Base-by-base conservation (phyloP, 1,140 invertebrate genomes). In the Halictus rubicundus region DNA sequence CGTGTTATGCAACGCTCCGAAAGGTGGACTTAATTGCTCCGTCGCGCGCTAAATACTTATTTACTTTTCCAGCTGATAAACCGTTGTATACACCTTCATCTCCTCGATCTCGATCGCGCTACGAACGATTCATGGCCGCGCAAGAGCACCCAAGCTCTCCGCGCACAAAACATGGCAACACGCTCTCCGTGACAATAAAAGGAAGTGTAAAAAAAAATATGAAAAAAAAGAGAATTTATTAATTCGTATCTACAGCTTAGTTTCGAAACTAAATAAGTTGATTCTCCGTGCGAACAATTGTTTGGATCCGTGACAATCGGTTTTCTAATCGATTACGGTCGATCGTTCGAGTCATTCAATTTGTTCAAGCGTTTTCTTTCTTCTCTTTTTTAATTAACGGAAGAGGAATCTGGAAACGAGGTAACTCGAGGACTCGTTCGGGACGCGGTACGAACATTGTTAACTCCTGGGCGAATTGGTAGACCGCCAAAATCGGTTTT, bases 31-130 rank as follows among this genome's bases (percentile, higher is more conserved):
- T 14, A 46, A 46, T 12, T 10, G 39, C n/a, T 23, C 12, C 23
- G 39, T 12, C 64, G 14, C 23, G 64, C 21, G 64, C 39, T 25
- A 65, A 42, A 16, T 12, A 14, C 63, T 65, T 66, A 66, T 66
- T 39, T 66, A 66, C 64, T 46, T 25, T 46, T 39, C 25, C 37
- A 6, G 1, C 39, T 66, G 64, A 66, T 65, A 65, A 65, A 65
- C 23, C 10, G 49, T 66, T 12, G 42, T 23, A 10, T 16, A 46
- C 21, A n/a, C n/a, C n/a, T n/a, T n/a, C n/a, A 3, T 65, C 21
- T 42, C n/a, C 32, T 64, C 27, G 61, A 60, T 60, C 14, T 10
- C 42, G 42, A 46, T 46, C 42, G 42, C 7, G 7, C 9, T 42
- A 9, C 12, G 39, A 42, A 23, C 37, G 23, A 23, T 42, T 65